phyloP scores from a whole-genome alignment of 2,797 vertebrate species.

The Geotrypetes seraphini region DNA sequence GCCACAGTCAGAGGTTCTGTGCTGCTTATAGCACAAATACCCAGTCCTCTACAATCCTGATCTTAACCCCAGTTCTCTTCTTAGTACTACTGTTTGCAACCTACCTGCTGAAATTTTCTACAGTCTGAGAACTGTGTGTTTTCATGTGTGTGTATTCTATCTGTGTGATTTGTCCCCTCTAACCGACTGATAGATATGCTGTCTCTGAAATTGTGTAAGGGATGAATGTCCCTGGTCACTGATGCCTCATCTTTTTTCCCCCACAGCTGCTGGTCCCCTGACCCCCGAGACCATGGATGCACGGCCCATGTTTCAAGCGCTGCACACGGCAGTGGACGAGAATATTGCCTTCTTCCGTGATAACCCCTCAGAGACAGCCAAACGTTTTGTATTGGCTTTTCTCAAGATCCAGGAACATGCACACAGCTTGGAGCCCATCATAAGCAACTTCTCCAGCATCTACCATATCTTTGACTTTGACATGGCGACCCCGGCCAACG shows the following conservation, averaged over 20 bases:
- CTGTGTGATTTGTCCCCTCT: background rate
- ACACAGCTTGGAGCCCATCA: conserved; percentile 60
- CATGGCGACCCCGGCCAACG: conserved; percentile 76
- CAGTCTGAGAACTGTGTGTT: too few species aligned
- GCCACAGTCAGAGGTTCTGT: too few species aligned
- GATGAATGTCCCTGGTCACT: background rate
- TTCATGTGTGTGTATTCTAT: background rate
- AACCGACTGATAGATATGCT: background rate
- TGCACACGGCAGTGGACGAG: conserved; percentile 72
- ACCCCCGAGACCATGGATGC: conserved; percentile 68
- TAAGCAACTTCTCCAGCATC: conserved; percentile 58
- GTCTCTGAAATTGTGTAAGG: background rate
- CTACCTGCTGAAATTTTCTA: too few species aligned
- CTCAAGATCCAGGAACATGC: conserved; percentile 68
- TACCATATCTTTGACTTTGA: conserved; percentile 86
- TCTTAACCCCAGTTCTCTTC: too few species aligned
- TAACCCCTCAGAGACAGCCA: conserved; percentile 53
- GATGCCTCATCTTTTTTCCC: background rate
- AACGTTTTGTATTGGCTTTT: conserved; percentile 59
- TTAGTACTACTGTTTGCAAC: too few species aligned
- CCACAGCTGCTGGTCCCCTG: conserved; percentile 15
- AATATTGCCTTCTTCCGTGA: conserved; percentile 66
- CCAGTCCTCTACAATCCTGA: too few species aligned
- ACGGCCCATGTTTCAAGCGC: conserved; percentile 66
- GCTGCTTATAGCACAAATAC: too few species aligned